These are phyloP conservation scores for Microcebus murinus DNA, from an alignment of 2,113 vertebrate genomes.

Conservation along the genomic window DNA sequence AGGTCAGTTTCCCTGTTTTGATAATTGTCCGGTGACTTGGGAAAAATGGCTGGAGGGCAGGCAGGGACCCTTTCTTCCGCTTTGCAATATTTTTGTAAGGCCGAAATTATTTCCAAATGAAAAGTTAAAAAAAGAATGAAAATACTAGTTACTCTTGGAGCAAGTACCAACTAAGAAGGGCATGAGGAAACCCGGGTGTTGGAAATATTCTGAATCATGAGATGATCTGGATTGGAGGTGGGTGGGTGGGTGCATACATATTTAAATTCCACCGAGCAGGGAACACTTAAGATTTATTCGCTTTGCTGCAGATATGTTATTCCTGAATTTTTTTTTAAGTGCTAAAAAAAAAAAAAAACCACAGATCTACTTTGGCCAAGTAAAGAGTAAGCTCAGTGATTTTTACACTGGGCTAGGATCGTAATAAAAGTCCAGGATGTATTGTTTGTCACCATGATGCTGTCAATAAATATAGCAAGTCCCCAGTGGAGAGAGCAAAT, in stretches of 20 bases:
- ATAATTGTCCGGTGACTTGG: neutral
- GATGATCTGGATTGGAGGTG: neutral
- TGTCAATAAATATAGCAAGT: neutral
- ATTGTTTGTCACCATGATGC: neutral
- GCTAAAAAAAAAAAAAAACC: neutral
- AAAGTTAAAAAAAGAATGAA: neutral
- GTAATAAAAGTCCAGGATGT: neutral
- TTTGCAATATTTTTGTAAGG: neutral
- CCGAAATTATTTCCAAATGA: slow-evolving; percentile 10
- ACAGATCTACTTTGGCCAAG: neutral
- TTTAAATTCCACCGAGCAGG: neutral
- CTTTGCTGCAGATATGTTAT: neutral
- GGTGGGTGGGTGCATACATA: neutral
- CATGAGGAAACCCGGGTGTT: neutral
- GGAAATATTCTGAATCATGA: neutral
- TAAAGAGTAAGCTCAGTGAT: neutral
- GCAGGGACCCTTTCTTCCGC: neutral
- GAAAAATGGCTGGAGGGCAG: neutral
- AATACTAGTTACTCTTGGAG: neutral
- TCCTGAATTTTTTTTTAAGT: neutral
- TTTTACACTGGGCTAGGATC: neutral
- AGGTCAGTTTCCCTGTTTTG: neutral
- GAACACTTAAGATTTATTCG: neutral
- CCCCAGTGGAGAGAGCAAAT: neutral
- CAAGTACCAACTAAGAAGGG: neutral